phyloP scores from a whole-genome alignment of 2,113 vertebrate genomes.

The Ardeotis arabs region DNA sequence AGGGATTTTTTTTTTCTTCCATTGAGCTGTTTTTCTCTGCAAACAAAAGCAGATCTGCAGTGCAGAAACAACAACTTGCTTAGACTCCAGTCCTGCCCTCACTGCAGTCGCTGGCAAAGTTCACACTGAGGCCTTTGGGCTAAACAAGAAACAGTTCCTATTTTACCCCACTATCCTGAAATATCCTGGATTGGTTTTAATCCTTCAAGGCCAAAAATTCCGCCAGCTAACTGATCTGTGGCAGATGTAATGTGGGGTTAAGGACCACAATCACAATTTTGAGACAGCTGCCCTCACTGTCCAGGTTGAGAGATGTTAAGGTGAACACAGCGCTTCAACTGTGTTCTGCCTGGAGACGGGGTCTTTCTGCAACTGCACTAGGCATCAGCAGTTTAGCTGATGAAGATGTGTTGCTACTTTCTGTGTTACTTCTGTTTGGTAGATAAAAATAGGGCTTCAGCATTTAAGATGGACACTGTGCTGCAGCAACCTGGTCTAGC shows the following conservation, averaged over 20 bases:
- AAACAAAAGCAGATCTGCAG: background rate
- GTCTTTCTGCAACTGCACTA: background rate
- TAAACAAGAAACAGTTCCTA: background rate
- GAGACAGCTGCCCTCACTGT: background rate
- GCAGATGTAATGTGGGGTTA: background rate
- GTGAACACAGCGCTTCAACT: background rate
- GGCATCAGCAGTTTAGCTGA: background rate
- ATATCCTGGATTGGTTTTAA: background rate
- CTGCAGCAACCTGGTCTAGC: background rate
- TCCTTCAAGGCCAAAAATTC: background rate
- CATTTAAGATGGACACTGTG: background rate
- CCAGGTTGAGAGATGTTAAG: background rate
- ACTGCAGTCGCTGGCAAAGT: background rate
- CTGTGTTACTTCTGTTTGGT: background rate
- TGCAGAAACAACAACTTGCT: background rate
- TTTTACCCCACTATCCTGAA: background rate
- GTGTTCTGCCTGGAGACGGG: background rate
- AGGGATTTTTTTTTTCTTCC: background rate
- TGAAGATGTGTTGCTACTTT: background rate
- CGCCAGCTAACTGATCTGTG: background rate
- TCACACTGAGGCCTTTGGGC: background rate
- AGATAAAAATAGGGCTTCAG: background rate
- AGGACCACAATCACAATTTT: background rate
- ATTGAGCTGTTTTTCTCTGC: background rate
- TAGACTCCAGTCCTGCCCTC: background rate